Conservation (phyloP, 2,113 vertebrate genomes). For the Embiotoca jacksoni region DNA sequence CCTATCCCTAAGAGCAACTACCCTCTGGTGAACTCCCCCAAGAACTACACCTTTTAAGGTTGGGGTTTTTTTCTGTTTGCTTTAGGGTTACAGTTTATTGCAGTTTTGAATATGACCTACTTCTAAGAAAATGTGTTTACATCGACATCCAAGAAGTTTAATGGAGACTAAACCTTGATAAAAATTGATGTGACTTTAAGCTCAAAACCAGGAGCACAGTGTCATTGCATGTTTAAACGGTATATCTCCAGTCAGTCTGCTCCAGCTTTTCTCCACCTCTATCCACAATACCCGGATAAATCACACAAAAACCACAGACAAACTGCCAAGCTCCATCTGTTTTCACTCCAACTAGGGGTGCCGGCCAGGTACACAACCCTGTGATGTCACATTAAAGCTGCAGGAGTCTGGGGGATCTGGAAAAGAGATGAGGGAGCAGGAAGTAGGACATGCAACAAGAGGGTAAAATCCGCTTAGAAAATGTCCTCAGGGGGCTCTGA, state of each 20-base stretch:
- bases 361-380: conserved; percentile 63
- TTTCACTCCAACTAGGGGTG: conserved; percentile 56
- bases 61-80: too few relatives aligned
- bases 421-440: conserved; percentile 50
- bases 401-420: conserved; percentile 54
- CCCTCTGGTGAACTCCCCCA: too few relatives aligned
- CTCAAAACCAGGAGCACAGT: background rate
- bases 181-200: background rate
- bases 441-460: conserved; percentile 68
- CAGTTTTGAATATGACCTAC: background rate
- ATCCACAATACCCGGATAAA: conserved; percentile 37
- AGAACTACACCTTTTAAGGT: too few relatives aligned
- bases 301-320: conserved; percentile 45
- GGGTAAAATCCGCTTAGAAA: conserved; percentile 66
- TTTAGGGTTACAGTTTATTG: background rate
- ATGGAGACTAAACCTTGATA: background rate
- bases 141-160: background rate
- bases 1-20: too few relatives aligned
- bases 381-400: conserved; percentile 74
- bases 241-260: conserved; percentile 15
- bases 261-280: conserved; percentile 15
- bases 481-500: conserved; percentile 57
- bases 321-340: conserved; percentile 48
- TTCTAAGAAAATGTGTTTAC: background rate
- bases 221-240: conserved; percentile 5